Conservation (phyloP, 1,140 invertebrate genomes). For the Pemphigus obesinymphae region DNA sequence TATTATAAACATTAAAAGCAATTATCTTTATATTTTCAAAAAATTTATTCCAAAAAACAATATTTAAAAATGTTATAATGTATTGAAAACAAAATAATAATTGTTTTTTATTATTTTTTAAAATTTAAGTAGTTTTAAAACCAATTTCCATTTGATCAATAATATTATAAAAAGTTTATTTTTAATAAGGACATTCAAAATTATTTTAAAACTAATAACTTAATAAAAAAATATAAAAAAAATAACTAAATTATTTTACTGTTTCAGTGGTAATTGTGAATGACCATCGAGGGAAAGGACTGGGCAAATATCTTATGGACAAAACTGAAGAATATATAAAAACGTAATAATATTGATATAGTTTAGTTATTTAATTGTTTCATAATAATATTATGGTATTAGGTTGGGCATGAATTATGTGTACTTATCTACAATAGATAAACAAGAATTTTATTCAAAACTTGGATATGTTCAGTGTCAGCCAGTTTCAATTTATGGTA, state of each 20-base stretch:
- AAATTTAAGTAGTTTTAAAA: too few species aligned
- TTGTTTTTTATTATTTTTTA: too few species aligned
- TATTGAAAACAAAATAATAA: too few species aligned
- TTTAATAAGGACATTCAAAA: too few species aligned
- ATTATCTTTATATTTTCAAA: too few species aligned
- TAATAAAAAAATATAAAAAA: too few species aligned
- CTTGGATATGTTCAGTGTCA: slow-evolving; percentile 49
- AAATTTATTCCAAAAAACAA: too few species aligned
- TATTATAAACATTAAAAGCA: too few species aligned
- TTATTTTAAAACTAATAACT: too few species aligned
- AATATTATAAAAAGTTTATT: too few species aligned
- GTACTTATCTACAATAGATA: slow-evolving; percentile 49
- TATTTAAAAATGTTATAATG: too few species aligned
- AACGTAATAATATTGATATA: slow-evolving; percentile 41
- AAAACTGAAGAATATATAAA: slow-evolving; percentile 46
- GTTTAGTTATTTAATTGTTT: not conserved
- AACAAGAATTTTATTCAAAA: slow-evolving; percentile 50
- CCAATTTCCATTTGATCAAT: too few species aligned
- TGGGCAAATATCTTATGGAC: slow-evolving; percentile 46
- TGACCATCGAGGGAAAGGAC: slow-evolving; percentile 45
- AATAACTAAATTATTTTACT: not conserved
- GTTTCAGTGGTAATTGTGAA: slow-evolving; percentile 45
- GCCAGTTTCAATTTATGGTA: slow-evolving; percentile 48
- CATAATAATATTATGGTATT: slow-evolving; percentile 34
- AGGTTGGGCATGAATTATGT: slow-evolving; percentile 47